phyloP scores from a whole-genome alignment of 2,113 vertebrate genomes.

The Regulus satrapa region DNA sequence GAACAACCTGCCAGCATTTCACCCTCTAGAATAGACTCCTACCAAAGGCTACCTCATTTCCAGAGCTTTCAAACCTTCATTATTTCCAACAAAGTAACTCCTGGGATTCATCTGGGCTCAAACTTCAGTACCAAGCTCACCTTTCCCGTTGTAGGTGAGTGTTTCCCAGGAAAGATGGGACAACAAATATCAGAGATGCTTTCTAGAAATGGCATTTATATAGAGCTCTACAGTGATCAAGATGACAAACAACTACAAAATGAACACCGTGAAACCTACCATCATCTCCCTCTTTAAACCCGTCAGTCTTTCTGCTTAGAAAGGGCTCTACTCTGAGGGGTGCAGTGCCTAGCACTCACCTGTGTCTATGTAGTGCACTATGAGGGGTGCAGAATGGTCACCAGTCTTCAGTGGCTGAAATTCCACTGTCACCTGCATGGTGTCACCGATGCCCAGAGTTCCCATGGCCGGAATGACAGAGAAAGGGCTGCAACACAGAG shows the following conservation, averaged over 20 bases:
- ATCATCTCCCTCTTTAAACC: background rate
- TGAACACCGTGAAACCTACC: background rate
- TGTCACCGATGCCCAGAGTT: conserved; percentile 71
- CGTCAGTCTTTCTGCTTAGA: background rate
- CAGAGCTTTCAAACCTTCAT: background rate
- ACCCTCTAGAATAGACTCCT: background rate
- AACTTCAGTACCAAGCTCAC: background rate
- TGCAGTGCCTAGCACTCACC: conserved; percentile 52
- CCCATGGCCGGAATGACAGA: conserved; percentile 71
- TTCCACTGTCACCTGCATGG: conserved; percentile 78
- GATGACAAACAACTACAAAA: background rate
- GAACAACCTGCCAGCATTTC: background rate
- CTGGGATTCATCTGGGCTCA: background rate
- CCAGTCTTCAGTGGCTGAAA: conserved; percentile 78
- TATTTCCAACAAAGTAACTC: background rate
- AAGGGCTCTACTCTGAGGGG: background rate
- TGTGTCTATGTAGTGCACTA: conserved; percentile 81
- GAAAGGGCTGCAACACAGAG: conserved; percentile 80
- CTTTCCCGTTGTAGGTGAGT: background rate
- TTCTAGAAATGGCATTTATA: background rate
- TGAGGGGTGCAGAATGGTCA: conserved; percentile 68
- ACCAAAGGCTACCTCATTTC: background rate
- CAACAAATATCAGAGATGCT: background rate
- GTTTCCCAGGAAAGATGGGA: background rate
- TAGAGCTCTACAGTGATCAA: background rate